phyloP scores from a whole-genome alignment of 2,113 vertebrate genomes.

The Corythornis madagascariensis region DNA sequence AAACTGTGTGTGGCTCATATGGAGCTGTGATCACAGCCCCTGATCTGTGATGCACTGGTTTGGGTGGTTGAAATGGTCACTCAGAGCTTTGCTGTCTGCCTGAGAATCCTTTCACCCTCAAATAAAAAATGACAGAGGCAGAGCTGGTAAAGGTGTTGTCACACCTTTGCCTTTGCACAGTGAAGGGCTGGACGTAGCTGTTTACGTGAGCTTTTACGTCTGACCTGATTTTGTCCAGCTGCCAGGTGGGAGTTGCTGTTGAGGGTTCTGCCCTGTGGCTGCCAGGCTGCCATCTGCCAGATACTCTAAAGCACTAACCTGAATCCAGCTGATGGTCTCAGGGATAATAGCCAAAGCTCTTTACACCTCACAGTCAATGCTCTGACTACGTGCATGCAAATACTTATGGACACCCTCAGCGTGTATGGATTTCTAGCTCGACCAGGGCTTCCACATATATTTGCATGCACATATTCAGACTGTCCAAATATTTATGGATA shows the following conservation, averaged over 20 bases:
- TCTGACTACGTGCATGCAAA: not conserved
- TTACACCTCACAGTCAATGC: not conserved
- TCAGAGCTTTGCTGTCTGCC: not conserved
- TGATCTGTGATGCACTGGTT: accelerated
- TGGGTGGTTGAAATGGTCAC: not conserved
- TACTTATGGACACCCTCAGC: not conserved
- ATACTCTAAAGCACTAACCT: not conserved
- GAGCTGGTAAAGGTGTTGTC: not conserved
- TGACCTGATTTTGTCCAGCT: not conserved
- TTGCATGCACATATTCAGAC: not conserved
- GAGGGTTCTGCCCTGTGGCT: not conserved
- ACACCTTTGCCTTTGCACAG: not conserved
- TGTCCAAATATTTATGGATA: not conserved
- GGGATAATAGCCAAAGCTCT: constrained; percentile 19
- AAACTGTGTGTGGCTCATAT: accelerated
- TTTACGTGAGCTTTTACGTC: accelerated
- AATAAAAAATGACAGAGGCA: not conserved
- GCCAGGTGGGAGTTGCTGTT: not conserved
- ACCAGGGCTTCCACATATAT: not conserved
- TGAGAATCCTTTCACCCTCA: not conserved
- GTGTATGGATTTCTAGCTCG: not conserved
- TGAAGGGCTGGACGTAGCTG: not conserved
- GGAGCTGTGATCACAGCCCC: not conserved
- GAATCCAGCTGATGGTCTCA: not conserved
- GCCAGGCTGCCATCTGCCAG: constrained; percentile 20